Conservation (phyloP, 1,140 invertebrate genomes). For the Bombus waltoni region DNA sequence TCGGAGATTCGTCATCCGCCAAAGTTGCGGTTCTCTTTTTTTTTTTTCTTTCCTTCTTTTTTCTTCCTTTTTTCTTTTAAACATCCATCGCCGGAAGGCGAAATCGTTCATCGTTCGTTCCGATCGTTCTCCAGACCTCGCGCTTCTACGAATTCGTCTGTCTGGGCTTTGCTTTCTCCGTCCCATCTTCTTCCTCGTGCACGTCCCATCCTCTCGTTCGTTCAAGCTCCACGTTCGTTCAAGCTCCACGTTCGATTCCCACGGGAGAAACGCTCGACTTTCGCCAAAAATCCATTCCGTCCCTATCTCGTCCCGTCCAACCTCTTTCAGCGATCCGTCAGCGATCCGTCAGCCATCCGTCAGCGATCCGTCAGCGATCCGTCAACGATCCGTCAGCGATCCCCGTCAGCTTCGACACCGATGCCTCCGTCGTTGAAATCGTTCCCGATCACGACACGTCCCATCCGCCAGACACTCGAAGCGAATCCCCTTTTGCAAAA, state of each 20-base stretch:
- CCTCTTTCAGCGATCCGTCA: neutral
- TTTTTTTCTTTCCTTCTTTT: neutral
- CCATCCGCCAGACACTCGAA: conserved; percentile 60
- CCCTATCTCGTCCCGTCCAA: neutral
- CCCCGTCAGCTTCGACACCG: neutral
- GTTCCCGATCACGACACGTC: neutral
- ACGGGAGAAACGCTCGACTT: too few relatives aligned
- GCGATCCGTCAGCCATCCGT: neutral
- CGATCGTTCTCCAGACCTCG: conserved; percentile 61
- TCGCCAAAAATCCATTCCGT: too few relatives aligned
- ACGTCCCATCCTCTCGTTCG: neutral
- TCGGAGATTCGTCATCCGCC: conserved; percentile 62
- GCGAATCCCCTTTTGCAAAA: conserved; percentile 57
- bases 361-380: too few relatives aligned
- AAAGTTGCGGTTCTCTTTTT: conserved; percentile 28
- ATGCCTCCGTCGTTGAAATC: neutral
- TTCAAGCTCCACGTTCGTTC: too few relatives aligned
- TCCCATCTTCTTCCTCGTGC: neutral
- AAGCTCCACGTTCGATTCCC: too few relatives aligned
- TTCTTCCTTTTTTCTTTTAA: neutral
- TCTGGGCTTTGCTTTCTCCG: conserved; percentile 65
- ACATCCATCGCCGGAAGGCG: neutral
- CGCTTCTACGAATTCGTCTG: conserved; percentile 62
- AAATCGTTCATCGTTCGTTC: neutral
- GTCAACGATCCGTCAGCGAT: too few relatives aligned